phyloP scores from a whole-genome alignment of 2,113 vertebrate species.

The Sminthopsis crassicaudata region DNA sequence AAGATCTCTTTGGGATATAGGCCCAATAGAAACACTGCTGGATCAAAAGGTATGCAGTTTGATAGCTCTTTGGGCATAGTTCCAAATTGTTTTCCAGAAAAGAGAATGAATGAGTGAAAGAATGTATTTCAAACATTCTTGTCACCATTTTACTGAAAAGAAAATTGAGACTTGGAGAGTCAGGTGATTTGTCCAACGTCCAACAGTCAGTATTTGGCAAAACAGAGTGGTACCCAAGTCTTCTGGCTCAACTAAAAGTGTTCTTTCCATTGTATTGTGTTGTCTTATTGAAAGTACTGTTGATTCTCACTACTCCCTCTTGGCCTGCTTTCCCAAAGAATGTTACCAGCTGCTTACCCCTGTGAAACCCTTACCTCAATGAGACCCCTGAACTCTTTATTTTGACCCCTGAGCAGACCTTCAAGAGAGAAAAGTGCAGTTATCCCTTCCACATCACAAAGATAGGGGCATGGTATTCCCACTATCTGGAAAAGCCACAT shows the following conservation, averaged over 20 bases:
- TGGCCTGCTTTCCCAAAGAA: not conserved
- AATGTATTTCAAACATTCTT: not conserved
- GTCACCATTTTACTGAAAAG: not conserved
- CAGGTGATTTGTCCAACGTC: not conserved
- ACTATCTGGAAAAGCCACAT: too few species aligned
- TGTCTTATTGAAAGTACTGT: not conserved
- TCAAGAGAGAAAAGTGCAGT: not conserved
- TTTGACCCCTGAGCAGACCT: not conserved
- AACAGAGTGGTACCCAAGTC: not conserved
- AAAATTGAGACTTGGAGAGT: not conserved
- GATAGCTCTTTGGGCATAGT: too few species aligned
- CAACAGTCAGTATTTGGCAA: not conserved
- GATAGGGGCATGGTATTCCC: not conserved
- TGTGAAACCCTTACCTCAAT: too few species aligned
- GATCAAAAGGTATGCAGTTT: too few species aligned
- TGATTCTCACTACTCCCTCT: not conserved
- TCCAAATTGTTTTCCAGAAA: too few species aligned
- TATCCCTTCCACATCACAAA: not conserved
- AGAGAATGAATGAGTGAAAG: too few species aligned
- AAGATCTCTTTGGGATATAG: too few species aligned
- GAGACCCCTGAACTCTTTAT: not conserved
- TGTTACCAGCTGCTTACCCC: not conserved
- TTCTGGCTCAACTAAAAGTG: not conserved
- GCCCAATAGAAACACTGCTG: too few species aligned
- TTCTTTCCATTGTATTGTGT: not conserved